Evolutionary conservation across 2,797 vertebrate genomes (phyloP), one percentile per base, ranked within the genome.

Genomic region (Tolypeutes matacus): DNA sequence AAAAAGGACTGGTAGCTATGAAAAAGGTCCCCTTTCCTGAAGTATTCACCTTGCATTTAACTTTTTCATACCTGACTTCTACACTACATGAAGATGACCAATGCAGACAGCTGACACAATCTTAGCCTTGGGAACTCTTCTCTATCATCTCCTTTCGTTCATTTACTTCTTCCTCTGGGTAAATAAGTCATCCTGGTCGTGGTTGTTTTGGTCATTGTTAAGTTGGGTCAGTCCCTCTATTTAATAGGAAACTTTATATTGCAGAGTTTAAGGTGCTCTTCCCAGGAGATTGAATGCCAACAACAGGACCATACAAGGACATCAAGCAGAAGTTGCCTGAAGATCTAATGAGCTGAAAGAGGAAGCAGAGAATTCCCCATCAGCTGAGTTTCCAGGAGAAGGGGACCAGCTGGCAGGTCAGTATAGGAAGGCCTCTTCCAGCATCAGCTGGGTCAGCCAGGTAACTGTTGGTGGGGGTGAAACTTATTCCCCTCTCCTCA

Each of bases 41-140:
- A n/a, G 39, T 3, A 14, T 77, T 77, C 13, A 1, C 64, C 36
- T 29, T 8, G 10, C 53, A 9, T 7, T 9, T 6, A 21, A 15
- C 0, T 1, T 10, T 73, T 14, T 12, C 4, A 2, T 0, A 11
- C 39, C 25, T 39, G 76, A 36, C 65, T 18, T 42, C 15, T 5
- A 27, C 23, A 42, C 23, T 3, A 4, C 1, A 23, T 42, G 11
- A 73, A 42, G 7, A 64, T 11, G 46, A 36, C 56, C 3, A 10
- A 17, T 14, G 2, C 3, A 5, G 25, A 14, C 0, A 23, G 3
- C 12, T 0, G 12, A 39, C n/a, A n/a, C 9, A 21, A 5, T 1
- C 3, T 3, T 3, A 60, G 20, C 18, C 0, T 2, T 3, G 14
- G 5, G 18, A 29, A 2, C 10, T 3, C 5, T 60, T 58, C 31